Base-by-base conservation (phyloP, 2,113 vertebrate genomes). In the Sapajus apella region DNA sequence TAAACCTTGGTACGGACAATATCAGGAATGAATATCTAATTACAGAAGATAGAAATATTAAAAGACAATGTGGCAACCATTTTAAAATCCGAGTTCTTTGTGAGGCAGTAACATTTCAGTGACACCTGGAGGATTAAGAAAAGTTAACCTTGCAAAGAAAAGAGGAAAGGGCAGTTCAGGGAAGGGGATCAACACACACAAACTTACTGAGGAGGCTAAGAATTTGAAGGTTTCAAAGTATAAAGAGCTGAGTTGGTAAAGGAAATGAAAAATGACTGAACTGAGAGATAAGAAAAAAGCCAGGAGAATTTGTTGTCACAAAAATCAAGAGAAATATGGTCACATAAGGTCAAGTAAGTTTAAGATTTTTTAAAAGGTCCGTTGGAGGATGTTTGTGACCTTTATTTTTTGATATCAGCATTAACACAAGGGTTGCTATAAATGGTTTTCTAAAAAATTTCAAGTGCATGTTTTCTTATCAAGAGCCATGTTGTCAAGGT, bases 271-370 rank as follows among this genome's bases (percentile, higher is more conserved):
- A 81, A 83, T 43, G 91, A 82, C 8, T 90, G 58, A 2, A 58
- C 30, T 79, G 80, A 79, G 50, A 97, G 66, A 85, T n/a, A 95
- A 61, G 58, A 95, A 76, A 40, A 86, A 61, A 96, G 43, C 84
- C 61, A 95, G 27, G 43, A 82, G 21, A 58, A 25, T 82, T 64
- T 37, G 16, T 79, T 37, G 14, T 89, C 50, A 72, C 12, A 82
- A 68, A 55, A 72, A 45, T 92, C 18, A 66, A 86, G 56, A 95
- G 72, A 90, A 96, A 82, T 72, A 23, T 72, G 12, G 16, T 87
- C 45, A 58, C 18, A 18, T 83, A 96, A 85, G 61, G 61, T 90
- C 84, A 95, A 75, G 1, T 66, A 43, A 82, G 27, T 87, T 79
- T 80, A 93, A 97, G 72, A 93, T 55, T 76, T 76, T 76, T 45